Conservation (phyloP, 2,888 invertebrate genomes). For the Anodontia alba region DNA sequence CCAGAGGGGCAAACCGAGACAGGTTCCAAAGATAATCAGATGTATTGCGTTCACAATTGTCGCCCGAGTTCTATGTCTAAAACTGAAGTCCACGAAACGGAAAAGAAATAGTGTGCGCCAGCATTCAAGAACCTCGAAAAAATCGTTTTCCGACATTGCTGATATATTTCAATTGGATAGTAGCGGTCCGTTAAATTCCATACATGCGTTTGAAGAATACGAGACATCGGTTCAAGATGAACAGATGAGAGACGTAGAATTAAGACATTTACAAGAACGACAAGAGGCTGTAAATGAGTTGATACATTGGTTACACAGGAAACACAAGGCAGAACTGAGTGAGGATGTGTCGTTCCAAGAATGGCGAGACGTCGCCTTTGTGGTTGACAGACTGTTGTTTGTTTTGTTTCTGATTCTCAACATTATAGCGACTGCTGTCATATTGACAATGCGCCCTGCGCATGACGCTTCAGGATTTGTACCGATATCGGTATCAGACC, state of each 20-base stretch:
- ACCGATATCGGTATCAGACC: neutral
- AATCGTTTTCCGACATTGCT: slow-evolving; percentile 22
- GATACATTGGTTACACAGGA: slow-evolving; percentile 67
- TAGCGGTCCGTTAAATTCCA: slow-evolving; percentile 26
- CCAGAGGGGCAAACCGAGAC: slow-evolving; percentile 72
- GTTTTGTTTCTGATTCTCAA: slow-evolving; percentile 73
- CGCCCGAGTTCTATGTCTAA: slow-evolving; percentile 62
- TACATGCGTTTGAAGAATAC: slow-evolving; percentile 25
- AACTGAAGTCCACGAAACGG: slow-evolving; percentile 40
- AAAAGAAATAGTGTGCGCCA: slow-evolving; percentile 32
- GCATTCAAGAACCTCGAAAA: slow-evolving; percentile 39
- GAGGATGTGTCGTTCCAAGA: slow-evolving; percentile 73
- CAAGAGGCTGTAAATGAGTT: slow-evolving; percentile 69
- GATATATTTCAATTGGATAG: slow-evolving; percentile 40
- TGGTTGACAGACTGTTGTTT: slow-evolving; percentile 76
- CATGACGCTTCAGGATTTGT: slow-evolving; percentile 58
- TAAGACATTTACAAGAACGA: slow-evolving; percentile 48
- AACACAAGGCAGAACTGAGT: slow-evolving; percentile 67
- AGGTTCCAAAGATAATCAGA: slow-evolving; percentile 75
- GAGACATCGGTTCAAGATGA: neutral
- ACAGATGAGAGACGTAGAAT: slow-evolving; percentile 23
- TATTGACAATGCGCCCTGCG: slow-evolving; percentile 74
- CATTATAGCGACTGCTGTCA: slow-evolving; percentile 68
- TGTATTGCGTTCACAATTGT: slow-evolving; percentile 68
- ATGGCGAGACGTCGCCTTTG: slow-evolving; percentile 78